Evolutionary conservation across 2,797 vertebrate species (phyloP).

Genomic region (Darevskia nairensis): DNA sequence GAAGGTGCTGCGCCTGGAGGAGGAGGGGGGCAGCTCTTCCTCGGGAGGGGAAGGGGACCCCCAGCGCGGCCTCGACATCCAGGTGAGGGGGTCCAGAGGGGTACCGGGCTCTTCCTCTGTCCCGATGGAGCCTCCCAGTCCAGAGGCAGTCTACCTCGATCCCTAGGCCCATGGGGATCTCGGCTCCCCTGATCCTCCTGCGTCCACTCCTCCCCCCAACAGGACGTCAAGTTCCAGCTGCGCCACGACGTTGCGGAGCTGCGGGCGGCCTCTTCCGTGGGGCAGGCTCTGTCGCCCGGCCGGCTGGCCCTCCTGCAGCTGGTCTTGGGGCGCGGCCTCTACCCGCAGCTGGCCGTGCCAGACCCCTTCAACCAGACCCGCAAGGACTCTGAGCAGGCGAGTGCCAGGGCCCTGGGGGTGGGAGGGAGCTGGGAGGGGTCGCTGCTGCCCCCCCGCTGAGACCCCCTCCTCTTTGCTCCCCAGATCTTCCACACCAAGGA

Average conservation of each 20-base stretch:
- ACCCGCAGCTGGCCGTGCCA: constrained; percentile 89
- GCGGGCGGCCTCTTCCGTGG: constrained; percentile 76
- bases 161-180: no score
- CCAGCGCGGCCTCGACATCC: constrained; percentile 83
- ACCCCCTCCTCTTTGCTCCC: not conserved
- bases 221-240: constrained; percentile 96
- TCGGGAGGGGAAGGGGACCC: constrained; percentile 77
- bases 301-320: constrained; percentile 87
- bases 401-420: constrained; percentile 59
- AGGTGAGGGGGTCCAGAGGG: constrained; percentile 75
- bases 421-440: not conserved
- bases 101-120: not conserved
- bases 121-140: no score
- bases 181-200: no score
- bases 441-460: no score
- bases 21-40: constrained; percentile 64
- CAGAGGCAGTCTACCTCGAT: no score
- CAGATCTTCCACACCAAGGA: constrained; percentile 92
- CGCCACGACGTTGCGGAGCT: constrained; percentile 88
- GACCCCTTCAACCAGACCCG: constrained; percentile 88
- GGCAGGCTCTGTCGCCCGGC: constrained; percentile 72
- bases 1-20: constrained; percentile 83
- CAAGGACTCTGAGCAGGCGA: constrained; percentile 90
- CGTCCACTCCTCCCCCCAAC: not conserved
- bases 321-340: constrained; percentile 89